Percentiles rank a stretch among this genome's conserved stretches.
phyloP scores from a whole-genome alignment of 2,113 vertebrate genomes.

The Etheostoma cragini region DNA sequence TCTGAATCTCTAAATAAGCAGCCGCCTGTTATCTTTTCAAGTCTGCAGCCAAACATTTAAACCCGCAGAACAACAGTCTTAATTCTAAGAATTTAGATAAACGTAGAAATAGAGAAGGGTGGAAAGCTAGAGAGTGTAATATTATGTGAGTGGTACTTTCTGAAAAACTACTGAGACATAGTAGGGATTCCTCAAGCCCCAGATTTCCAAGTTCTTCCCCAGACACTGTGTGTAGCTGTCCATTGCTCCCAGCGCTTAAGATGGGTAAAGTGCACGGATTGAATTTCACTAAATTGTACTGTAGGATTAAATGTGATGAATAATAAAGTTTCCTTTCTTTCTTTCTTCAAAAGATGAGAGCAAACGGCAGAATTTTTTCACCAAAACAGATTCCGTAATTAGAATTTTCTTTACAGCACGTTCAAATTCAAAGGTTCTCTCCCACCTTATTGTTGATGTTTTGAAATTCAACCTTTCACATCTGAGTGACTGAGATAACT shows the following conservation, averaged over 20 bases:
- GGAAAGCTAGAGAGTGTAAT: not conserved
- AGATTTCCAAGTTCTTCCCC: too few relatives aligned
- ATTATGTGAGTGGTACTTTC: not conserved
- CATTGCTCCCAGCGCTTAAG: too few relatives aligned
- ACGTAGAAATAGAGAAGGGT: not conserved
- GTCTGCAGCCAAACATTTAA: not conserved
- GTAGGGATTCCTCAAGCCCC: too few relatives aligned
- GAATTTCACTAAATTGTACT: too few relatives aligned
- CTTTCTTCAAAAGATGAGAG: not conserved
- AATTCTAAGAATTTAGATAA: too few relatives aligned
- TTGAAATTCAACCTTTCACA: conserved; percentile 8
- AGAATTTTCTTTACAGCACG: not conserved
- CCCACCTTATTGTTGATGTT: not conserved
- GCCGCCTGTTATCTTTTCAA: not conserved
- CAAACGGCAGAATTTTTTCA: not conserved
- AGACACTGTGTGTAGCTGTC: too few relatives aligned
- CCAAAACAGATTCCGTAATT: not conserved
- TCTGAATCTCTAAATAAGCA: not conserved
- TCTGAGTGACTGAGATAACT: conserved; percentile 20
- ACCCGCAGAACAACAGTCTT: too few relatives aligned
- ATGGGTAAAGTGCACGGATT: too few relatives aligned
- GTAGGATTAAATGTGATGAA: too few relatives aligned
- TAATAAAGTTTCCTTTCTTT: too few relatives aligned
- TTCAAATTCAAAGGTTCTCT: not conserved
- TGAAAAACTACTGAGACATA: not conserved